Base-by-base conservation (phyloP, 1,140 invertebrate genomes). In the Aphis gossypii region DNA sequence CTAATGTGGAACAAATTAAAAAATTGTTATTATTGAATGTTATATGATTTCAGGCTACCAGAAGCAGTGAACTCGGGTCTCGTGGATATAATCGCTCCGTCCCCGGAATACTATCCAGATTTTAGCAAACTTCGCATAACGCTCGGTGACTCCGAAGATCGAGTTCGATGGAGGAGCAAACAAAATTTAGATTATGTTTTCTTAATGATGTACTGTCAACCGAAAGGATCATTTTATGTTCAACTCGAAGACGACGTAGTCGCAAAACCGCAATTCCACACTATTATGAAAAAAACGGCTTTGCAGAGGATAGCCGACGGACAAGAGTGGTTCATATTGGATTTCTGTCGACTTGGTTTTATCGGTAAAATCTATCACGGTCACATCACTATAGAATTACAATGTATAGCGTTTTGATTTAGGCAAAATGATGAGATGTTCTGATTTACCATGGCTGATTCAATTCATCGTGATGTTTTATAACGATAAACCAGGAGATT, bases 211-310 rank as follows among this genome's bases (percentile, higher is more conserved):
- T 99, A 99, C 95, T 97, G 97, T 21, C 97, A 98, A 94, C 96
- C 96, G 0, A 97, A 97, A 95, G 97, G 97, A 92, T 97, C 96
- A 1, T 98, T 97, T 95, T 98, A 98, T 94, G 96, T 98, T 35
- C 98, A 99, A 96, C 95, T 99, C 20, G 99, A 99, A 96, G 99
- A 99, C 95, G 99, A 99, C 95, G 98, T 99, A 94, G 96, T 99
- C 46, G 97, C 98, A 1, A 99, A 98, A 95, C 97, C 97, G 8
- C 97, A 97, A 94, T 99, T 98, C 95, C 96, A 99, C 94, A 97
- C 97, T 38, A 97, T 96, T 35, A 99, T 99, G 97, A 98, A 98
- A 95, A 97, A 97, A 82, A 99, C 97, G 95, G 98, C 98, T 7
- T 95, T 98, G 2, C 97, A 97, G 94, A 97, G 97, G 94, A 97